Percentiles rank a stretch among this genome's conserved stretches.
phyloP scores from a whole-genome alignment of 37 sponge, comb jelly and placozoan genomes.

The Diacarnus erythraeanus region DNA sequence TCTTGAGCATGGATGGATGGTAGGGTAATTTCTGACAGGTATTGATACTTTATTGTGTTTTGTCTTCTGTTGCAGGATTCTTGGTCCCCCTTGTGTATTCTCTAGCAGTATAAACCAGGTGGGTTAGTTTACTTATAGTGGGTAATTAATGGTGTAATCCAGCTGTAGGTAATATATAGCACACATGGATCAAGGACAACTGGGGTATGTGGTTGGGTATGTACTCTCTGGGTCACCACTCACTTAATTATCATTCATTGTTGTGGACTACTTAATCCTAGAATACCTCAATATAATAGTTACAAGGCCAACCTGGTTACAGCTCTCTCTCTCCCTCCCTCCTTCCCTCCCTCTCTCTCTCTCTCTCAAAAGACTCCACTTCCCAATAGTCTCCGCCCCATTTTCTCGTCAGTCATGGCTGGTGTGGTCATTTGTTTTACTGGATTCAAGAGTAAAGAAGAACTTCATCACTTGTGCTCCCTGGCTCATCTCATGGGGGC shows the following conservation, averaged over 20 bases:
- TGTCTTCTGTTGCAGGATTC: slow-evolving; percentile 63
- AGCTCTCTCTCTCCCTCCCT: slow-evolving; percentile 13
- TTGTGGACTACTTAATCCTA: no score
- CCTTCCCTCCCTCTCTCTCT: neutral
- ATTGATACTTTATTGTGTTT: no score
- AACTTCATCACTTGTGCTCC: slow-evolving; percentile 53
- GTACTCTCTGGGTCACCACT: no score
- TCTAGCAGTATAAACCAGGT: slow-evolving; percentile 38
- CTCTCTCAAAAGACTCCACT: neutral
- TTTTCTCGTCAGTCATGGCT: slow-evolving; percentile 67
- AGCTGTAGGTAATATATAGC: no score
- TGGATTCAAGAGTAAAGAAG: slow-evolving; percentile 78
- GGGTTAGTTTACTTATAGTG: no score
- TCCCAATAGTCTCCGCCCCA: slow-evolving; percentile 59
- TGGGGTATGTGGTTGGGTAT: no score
- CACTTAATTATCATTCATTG: no score
- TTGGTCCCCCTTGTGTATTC: slow-evolving; percentile 75
- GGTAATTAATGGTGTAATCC: no score
- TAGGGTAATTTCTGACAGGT: no score
- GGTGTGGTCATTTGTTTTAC: slow-evolving; percentile 78
- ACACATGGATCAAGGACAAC: no score
- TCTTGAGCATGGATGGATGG: no score
- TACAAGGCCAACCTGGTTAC: neutral
- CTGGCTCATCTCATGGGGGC: slow-evolving; percentile 88
- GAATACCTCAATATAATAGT: neutral